Conservation (phyloP, 2,113 vertebrate species). For the Marmota flaviventris region DNA sequence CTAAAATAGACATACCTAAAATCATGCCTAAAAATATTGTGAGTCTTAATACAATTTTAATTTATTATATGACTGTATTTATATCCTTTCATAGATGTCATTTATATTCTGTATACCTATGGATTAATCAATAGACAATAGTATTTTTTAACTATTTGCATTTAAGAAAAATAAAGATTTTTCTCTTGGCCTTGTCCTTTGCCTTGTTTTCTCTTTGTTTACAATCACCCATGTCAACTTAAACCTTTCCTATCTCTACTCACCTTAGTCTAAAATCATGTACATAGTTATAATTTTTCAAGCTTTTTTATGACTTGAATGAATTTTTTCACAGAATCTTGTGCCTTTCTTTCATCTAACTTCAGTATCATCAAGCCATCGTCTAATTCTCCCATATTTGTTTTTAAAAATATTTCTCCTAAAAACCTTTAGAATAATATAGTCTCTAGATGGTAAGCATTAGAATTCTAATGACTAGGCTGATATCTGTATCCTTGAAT, state of each 20-base stretch:
- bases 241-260: background rate
- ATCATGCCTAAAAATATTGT: background rate
- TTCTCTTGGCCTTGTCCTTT: background rate
- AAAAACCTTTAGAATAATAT: background rate
- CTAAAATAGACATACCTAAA: background rate
- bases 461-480: background rate
- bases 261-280: background rate
- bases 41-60: background rate
- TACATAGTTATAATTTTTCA: background rate
- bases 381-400: background rate
- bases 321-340: background rate
- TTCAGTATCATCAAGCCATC: background rate
- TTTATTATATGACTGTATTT: background rate
- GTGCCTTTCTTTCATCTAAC: background rate
- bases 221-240: background rate
- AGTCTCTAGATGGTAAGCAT: background rate
- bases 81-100: background rate
- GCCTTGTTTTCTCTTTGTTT: background rate
- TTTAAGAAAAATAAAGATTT: background rate
- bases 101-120: background rate
- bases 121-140: background rate
- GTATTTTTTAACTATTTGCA: background rate
- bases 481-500: background rate
- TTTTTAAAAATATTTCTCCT: constrained; percentile 31
- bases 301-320: background rate